phyloP scores from a whole-genome alignment of 2,797 vertebrate species.

The Masticophis lateralis region DNA sequence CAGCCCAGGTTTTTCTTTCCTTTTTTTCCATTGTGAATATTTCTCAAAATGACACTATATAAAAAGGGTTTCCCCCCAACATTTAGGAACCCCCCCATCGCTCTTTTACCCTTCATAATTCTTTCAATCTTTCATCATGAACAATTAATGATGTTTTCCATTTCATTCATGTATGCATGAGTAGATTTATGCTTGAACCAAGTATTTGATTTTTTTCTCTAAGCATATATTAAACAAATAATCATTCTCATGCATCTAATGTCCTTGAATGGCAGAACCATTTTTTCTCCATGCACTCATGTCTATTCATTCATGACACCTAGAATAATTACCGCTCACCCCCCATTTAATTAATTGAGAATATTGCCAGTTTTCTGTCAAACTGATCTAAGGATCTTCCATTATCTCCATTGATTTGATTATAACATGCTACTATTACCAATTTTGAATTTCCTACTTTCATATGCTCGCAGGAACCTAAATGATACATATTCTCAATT shows the following conservation, averaged over 20 bases:
- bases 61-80: background rate
- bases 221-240: background rate
- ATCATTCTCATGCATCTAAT: background rate
- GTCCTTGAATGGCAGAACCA: background rate
- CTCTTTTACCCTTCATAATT: background rate
- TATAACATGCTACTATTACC: background rate
- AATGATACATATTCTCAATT: background rate
- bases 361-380: background rate
- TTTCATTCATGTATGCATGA: background rate
- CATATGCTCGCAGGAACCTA: background rate
- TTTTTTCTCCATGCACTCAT: background rate
- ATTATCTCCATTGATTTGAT: background rate
- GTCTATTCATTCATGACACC: background rate
- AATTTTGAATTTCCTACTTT: background rate
- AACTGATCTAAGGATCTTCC: background rate
- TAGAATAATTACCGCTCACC: background rate
- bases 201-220: background rate
- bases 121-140: background rate
- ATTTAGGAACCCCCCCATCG: background rate
- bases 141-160: background rate
- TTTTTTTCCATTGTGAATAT: background rate
- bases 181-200: background rate
- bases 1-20: background rate
- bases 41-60: background rate
- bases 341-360: background rate